These are phyloP conservation scores for Patella caerulea DNA, from an alignment of 2,888 invertebrate genomes.

Conservation along the genomic window DNA sequence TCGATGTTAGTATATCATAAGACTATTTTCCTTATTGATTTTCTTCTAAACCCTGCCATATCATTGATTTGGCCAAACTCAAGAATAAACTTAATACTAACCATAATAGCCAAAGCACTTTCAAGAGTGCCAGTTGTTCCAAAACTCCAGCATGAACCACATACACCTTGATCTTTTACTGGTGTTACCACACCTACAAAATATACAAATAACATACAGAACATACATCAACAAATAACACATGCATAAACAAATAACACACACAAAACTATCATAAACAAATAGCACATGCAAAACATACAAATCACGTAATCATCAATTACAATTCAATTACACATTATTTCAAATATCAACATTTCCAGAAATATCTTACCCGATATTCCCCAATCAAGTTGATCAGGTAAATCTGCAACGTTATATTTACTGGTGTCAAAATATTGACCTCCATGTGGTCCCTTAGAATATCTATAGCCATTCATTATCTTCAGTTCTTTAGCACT, in stretches of 20 bases:
- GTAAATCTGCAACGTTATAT: conserved; percentile 75
- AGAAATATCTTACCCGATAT: conserved; percentile 76
- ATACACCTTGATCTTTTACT: conserved; percentile 96
- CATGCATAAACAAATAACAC: too few species aligned
- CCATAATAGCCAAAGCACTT: conserved; percentile 77
- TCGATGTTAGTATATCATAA: too few species aligned
- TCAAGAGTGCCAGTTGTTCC: conserved; percentile 94
- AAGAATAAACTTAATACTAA: conserved; percentile 72
- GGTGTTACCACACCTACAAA: conserved; percentile 86
- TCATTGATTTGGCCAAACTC: too few species aligned
- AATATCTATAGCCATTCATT: conserved; percentile 58
- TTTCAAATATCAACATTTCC: not conserved
- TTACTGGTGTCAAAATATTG: conserved; percentile 78
- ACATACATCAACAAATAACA: too few species aligned
- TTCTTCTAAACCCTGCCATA: too few species aligned
- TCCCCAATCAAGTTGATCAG: conserved; percentile 90
- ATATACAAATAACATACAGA: too few species aligned
- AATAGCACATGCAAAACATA: too few species aligned
- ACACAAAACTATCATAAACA: too few species aligned
- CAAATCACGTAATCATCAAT: too few species aligned
- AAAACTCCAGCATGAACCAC: conserved; percentile 98
- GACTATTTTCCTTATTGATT: too few species aligned
- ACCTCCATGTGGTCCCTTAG: conserved; percentile 79
- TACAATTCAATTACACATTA: not conserved
- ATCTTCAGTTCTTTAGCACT: conserved; percentile 80